Evolutionary conservation across 2,113 vertebrate species (phyloP), one percentile per base, ranked within the genome.

Genomic region (Neotoma lepida): DNA sequence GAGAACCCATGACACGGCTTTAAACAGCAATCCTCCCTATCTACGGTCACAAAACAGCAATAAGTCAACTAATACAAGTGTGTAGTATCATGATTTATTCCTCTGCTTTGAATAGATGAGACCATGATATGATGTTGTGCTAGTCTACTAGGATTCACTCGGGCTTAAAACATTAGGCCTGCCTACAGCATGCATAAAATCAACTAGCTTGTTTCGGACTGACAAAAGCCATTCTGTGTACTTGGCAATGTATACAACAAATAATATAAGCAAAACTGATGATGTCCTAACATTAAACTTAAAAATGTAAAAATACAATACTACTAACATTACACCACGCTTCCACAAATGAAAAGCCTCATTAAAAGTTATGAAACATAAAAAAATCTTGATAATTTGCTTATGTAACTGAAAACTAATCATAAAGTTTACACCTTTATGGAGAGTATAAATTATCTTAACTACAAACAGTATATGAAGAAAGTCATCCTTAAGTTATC

Each of bases 31-130:
- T 98, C 98, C 98, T 98, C 93, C 98, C 98, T 98, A 98, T 98
- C 98, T 98, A 98, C 86, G 98, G 99, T 99, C 99, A 98, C 99
- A 98, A 98, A 99, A 99, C 98, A 99, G 99, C 99, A 99, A 98
- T 99, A 99, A 99, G 99, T 99, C 98, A 99, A 98, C 98, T 98
- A 98, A 99, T 99, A 98, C 98, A 97, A 98, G 98, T 98, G 98
- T 99, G 99, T 99, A 99, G 98, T 98, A 98, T 98, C 98, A 99
- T 99, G 99, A 99, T 99, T 99, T 99, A 99, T 99, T 99, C 98
- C 98, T 99, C 98, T 98, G 99, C 99, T 99, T 98, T 98, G 98
- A 98, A 98, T 98, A 98, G 98, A 97, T 94, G 98, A 97, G 97
- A 98, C 97, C 95, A 96, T 89, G 97, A 97, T 92, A 97, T 93